Evolutionary conservation across 2,888 invertebrate species (phyloP).

Genomic region (Ophion ellenae): DNA sequence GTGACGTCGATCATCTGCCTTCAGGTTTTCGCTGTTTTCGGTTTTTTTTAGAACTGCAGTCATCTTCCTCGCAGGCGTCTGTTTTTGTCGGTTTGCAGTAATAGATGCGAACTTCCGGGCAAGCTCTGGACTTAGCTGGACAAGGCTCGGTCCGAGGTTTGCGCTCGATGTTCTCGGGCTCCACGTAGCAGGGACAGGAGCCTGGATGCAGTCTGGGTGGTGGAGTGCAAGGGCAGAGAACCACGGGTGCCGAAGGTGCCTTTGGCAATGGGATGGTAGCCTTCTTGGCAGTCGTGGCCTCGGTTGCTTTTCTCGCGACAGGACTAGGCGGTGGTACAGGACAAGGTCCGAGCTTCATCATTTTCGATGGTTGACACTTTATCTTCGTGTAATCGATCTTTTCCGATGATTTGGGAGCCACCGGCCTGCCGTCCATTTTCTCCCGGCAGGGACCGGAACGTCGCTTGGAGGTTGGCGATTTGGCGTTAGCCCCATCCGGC

Average conservation of each 20-base stretch:
- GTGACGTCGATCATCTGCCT: background rate
- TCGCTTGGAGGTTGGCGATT: background rate
- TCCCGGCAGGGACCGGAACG: background rate
- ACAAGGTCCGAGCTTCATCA: constrained; percentile 60
- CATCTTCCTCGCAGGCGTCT: constrained; percentile 10
- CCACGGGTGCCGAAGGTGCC: constrained; percentile 73
- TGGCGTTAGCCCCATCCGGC: background rate
- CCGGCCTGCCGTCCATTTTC: background rate
- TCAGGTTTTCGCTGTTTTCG: constrained; percentile 27
- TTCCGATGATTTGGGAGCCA: constrained; percentile 45
- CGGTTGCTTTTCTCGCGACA: background rate
- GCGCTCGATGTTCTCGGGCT: constrained; percentile 21
- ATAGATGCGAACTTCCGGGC: constrained; percentile 62
- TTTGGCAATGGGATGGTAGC: constrained; percentile 70
- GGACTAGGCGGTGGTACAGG: constrained; percentile 42
- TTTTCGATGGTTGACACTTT: constrained; percentile 70
- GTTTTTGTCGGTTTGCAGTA: constrained; percentile 64
- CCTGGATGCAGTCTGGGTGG: constrained; percentile 78
- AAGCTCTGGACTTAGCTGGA: constrained; percentile 63
- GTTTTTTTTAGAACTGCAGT: constrained; percentile 32
- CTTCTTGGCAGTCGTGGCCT: background rate
- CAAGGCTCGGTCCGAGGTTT: constrained; percentile 66
- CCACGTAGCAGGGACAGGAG: constrained; percentile 74
- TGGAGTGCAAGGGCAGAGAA: constrained; percentile 76
- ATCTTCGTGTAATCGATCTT: constrained; percentile 69